Conservation (phyloP, 2,888 invertebrate species). For the Diadegma fenestrale region DNA sequence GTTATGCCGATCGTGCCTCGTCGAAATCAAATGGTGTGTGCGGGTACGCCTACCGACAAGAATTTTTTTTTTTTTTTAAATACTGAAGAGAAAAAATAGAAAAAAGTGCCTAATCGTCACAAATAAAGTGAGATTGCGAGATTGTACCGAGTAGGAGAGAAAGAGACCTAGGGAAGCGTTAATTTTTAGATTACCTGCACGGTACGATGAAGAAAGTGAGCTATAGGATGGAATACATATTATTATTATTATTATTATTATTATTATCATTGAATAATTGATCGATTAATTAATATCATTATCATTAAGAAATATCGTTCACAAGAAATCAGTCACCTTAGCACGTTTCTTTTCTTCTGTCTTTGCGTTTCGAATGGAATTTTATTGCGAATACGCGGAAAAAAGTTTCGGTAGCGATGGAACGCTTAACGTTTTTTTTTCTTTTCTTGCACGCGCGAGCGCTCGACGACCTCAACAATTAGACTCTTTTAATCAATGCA, state of each 20-base stretch:
- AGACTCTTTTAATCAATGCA: conserved; percentile 46
- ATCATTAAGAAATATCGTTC: conserved; percentile 67
- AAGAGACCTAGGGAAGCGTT: conserved; percentile 64
- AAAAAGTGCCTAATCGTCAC: conserved; percentile 72
- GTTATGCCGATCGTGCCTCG: conserved; percentile 67
- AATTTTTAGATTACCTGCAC: conserved; percentile 64
- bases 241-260: conserved; percentile 67
- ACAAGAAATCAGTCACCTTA: conserved; percentile 62
- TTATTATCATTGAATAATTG: conserved; percentile 55
- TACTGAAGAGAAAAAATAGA: conserved; percentile 34
- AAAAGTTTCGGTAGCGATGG: conserved; percentile 19
- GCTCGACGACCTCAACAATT: not conserved
- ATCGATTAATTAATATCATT: conserved; percentile 63
- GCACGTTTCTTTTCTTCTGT: conserved; percentile 54
- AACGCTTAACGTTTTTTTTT: conserved; percentile 26
- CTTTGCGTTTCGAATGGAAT: conserved; percentile 60
- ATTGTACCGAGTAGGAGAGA: conserved; percentile 37
- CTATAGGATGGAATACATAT: conserved; percentile 64
- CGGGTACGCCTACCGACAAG: conserved; percentile 61
- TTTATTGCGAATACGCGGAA: conserved; percentile 33
- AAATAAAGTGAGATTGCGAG: conserved; percentile 64
- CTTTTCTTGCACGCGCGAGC: not conserved
- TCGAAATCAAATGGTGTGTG: conserved; percentile 61
- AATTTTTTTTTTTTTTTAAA: conserved; percentile 25
- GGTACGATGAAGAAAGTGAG: conserved; percentile 58